Percentiles rank a stretch among this genome's conserved stretches.
Conservation (phyloP, 2,797 vertebrate species). For the Neosalanx taihuensis region DNA sequence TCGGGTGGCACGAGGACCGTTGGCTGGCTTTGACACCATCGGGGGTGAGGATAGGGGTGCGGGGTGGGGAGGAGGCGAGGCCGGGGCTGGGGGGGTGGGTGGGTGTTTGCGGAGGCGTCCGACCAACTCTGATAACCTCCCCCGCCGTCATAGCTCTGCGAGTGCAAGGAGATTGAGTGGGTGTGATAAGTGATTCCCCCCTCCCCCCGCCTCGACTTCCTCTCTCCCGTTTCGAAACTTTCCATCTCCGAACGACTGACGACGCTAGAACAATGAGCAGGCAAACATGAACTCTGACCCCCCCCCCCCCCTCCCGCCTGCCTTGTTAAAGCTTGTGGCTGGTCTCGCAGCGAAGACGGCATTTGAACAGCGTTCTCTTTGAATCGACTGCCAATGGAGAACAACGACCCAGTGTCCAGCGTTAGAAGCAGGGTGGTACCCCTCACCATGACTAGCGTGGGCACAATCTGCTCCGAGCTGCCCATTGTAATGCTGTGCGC, state of each 20-base stretch:
- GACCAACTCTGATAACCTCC: not conserved
- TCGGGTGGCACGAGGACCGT: not conserved
- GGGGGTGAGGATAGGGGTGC: not conserved
- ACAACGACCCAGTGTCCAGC: slow-evolving; percentile 16
- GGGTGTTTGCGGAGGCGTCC: not conserved
- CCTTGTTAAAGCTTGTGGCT: too few species aligned
- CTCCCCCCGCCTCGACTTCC: not conserved
- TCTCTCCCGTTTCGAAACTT: not conserved
- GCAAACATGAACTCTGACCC: not conserved
- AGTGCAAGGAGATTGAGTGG: not conserved
- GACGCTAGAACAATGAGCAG: not conserved
- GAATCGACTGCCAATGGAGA: slow-evolving; percentile 10
- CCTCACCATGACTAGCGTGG: slow-evolving; percentile 25
- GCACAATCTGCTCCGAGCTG: slow-evolving; percentile 21
- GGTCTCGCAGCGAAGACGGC: not conserved
- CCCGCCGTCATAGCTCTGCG: not conserved
- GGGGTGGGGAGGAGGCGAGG: too few species aligned
- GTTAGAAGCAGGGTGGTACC: not conserved
- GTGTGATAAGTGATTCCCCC: not conserved
- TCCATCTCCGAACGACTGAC: not conserved
- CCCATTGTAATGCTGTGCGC: slow-evolving; percentile 15
- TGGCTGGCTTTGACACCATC: not conserved
- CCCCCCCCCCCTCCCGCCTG: not conserved
- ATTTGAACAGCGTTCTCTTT: not conserved
- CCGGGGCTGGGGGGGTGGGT: not conserved